Percentiles rank a stretch among this genome's conserved stretches.
Conservation (phyloP, 2,888 invertebrate genomes). For the Thera britannica region DNA sequence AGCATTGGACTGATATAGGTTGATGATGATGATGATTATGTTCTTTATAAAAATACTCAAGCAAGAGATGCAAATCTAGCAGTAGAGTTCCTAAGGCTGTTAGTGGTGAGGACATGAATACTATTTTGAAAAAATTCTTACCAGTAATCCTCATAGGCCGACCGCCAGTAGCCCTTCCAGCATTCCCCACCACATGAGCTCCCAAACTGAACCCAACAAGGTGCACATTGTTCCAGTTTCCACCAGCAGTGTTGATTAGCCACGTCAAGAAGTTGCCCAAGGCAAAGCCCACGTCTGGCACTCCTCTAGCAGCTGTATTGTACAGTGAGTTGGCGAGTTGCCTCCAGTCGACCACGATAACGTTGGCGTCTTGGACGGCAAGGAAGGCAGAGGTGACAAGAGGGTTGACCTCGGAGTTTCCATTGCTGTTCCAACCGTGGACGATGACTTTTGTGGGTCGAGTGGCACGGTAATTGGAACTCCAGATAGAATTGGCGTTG, state of each 20-base stretch:
- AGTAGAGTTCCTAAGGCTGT: too few relatives aligned
- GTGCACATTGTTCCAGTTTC: conserved; percentile 69
- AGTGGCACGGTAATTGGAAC: conserved; percentile 26
- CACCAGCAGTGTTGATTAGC: conserved; percentile 64
- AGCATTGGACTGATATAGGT: too few relatives aligned
- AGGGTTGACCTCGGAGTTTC: conserved; percentile 27
- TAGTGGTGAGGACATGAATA: too few relatives aligned
- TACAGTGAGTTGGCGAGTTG: conserved; percentile 54
- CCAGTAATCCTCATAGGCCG: conserved; percentile 60
- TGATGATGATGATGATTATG: too few relatives aligned
- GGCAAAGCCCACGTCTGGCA: conserved; percentile 62
- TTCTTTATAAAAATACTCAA: too few relatives aligned
- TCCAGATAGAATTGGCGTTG: conserved; percentile 50
- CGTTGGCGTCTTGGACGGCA: conserved; percentile 57
- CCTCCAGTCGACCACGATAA: conserved; percentile 74
- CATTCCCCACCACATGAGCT: conserved; percentile 71
- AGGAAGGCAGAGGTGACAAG: conserved; percentile 30
- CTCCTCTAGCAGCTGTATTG: conserved; percentile 56
- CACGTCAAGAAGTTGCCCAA: conserved; percentile 71
- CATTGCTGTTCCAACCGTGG: conserved; percentile 38
- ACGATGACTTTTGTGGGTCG: conserved; percentile 29
- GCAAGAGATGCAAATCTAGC: too few relatives aligned
- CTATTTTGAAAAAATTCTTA: conserved; percentile 30
- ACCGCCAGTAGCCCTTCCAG: conserved; percentile 56
- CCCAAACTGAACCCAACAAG: conserved; percentile 77